Evolutionary conservation across 2,888 invertebrate species (phyloP).

Genomic region (Catonia carolina): DNA sequence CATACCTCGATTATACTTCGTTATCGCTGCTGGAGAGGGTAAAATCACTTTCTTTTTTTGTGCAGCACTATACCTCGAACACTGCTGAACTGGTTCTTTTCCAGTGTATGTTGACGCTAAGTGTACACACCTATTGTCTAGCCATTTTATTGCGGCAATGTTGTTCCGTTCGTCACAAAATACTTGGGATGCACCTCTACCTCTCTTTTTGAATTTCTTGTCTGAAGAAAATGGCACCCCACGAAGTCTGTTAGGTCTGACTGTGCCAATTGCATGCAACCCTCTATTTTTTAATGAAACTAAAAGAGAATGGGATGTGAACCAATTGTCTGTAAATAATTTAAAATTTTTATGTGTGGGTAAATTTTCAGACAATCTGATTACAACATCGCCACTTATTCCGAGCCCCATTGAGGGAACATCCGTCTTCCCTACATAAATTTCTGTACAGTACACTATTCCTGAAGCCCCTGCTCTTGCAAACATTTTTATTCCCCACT

Average conservation of each 20-base stretch:
- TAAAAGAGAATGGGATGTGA: slow-evolving; percentile 24
- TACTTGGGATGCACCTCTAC: too few relatives aligned
- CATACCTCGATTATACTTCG: slow-evolving; percentile 35
- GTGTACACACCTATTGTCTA: too few relatives aligned
- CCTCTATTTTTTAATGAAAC: slow-evolving; percentile 16
- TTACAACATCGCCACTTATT: slow-evolving; percentile 31
- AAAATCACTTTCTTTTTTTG: too few relatives aligned
- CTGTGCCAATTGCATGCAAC: slow-evolving; percentile 21
- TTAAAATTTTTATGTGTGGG: slow-evolving; percentile 30
- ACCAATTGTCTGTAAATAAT: slow-evolving; percentile 27
- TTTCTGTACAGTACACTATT: slow-evolving; percentile 35
- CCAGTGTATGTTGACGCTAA: too few relatives aligned
- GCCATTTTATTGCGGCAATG: too few relatives aligned
- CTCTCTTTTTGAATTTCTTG: slow-evolving; percentile 28
- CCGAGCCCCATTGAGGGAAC: slow-evolving; percentile 24
- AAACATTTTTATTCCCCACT: slow-evolving; percentile 38
- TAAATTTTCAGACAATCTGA: slow-evolving; percentile 24
- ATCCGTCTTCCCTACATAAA: slow-evolving; percentile 34
- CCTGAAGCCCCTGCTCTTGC: slow-evolving; percentile 35
- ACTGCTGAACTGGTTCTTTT: too few relatives aligned
- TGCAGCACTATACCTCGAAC: too few relatives aligned
- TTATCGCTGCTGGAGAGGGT: slow-evolving; percentile 31
- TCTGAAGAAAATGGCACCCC: slow-evolving; percentile 20
- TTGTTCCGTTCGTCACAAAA: too few relatives aligned
- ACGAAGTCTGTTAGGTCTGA: slow-evolving; percentile 17